phyloP scores from a whole-genome alignment of 1,140 invertebrate genomes.

The Cepaea nemoralis region DNA sequence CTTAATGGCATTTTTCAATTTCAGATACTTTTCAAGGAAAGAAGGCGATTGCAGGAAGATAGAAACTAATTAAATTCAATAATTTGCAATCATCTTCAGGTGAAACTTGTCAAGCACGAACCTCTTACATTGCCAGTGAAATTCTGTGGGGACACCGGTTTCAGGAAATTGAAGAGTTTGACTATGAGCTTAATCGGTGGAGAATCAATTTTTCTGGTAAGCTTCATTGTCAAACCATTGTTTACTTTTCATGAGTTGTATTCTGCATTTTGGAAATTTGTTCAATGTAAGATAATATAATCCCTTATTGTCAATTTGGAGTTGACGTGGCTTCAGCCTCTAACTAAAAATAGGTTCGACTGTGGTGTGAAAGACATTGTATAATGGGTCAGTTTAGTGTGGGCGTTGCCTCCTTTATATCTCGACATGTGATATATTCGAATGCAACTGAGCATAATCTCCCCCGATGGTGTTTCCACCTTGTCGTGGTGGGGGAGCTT shows the following conservation, averaged over 20 bases:
- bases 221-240: not conserved
- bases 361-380: no score
- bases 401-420: no score
- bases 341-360: not conserved
- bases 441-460: no score
- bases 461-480: no score
- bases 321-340: not conserved
- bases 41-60: no score
- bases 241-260: no score
- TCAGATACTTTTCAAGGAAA: no score
- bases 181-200: constrained; percentile 59
- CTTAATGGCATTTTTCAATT: no score
- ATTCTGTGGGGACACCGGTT: constrained; percentile 74
- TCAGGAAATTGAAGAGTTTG: constrained; percentile 66
- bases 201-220: constrained; percentile 57
- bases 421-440: no score
- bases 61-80: not conserved
- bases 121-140: constrained; percentile 72
- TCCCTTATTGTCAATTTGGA: not conserved
- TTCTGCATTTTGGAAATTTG: no score
- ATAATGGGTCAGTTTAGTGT: not conserved
- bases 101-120: constrained; percentile 71
- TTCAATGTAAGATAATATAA: not conserved
- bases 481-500: no score
- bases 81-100: constrained; percentile 50